Percentiles rank a stretch among this genome's conserved stretches.
phyloP scores from a whole-genome alignment of 2,888 invertebrate species.

The Didymodactylos carnosus region DNA sequence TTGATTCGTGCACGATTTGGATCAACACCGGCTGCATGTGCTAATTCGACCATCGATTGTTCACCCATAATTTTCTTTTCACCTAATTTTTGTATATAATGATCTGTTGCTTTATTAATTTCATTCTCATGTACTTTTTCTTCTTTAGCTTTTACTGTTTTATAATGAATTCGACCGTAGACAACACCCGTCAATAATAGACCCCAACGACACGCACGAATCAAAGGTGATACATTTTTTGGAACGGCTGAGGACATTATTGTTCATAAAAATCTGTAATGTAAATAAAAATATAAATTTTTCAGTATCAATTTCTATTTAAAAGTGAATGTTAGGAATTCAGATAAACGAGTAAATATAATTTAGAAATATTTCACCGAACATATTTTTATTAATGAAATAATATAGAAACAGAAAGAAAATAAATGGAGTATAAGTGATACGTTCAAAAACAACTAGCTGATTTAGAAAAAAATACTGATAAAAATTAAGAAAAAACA shows the following conservation, averaged over 20 bases:
- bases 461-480: no score
- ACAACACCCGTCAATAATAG: slow-evolving; percentile 5
- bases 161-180: slow-evolving; percentile 9
- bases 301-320: no score
- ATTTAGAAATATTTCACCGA: no score
- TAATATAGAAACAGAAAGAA: no score
- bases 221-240: slow-evolving; percentile 14
- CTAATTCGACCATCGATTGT: neutral
- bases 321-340: no score
- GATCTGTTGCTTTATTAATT: neutral
- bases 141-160: slow-evolving; percentile 1
- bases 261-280: no score
- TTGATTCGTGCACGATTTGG: neutral
- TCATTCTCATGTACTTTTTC: neutral
- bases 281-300: no score
- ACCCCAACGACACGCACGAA: slow-evolving; percentile 13
- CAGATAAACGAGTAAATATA: no score
- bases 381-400: no score
- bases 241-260: slow-evolving; percentile 1
- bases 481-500: no score
- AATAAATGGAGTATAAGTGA: no score
- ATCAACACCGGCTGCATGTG: neutral
- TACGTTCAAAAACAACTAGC: no score
- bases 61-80: neutral
- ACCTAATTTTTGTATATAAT: neutral